Percentiles rank a stretch among this genome's conserved stretches.
Conservation (phyloP, 2,113 vertebrate species). For the Gorsachius goisagi region DNA sequence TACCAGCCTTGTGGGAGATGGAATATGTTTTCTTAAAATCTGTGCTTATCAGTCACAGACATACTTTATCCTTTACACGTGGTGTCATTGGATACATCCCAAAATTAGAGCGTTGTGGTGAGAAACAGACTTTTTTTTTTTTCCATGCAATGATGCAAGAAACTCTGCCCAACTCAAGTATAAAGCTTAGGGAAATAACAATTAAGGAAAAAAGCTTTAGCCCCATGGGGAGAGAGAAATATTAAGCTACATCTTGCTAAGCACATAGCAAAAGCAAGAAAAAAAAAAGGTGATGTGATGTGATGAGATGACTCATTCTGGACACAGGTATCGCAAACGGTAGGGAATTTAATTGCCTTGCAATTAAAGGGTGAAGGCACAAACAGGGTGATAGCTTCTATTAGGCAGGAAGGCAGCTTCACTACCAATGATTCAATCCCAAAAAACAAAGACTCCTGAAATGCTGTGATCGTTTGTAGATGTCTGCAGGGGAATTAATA, state of each 20-base stretch:
- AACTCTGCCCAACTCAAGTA: not conserved
- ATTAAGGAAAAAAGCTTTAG: not conserved
- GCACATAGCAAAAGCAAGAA: not conserved
- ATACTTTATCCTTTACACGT: not conserved
- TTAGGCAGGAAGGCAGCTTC: not conserved
- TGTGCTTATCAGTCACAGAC: conserved; percentile 3
- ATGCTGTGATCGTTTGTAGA: not conserved
- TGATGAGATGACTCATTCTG: not conserved
- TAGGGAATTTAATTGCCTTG: conserved; percentile 35
- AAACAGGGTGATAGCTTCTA: not conserved
- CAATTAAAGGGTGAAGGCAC: not conserved
- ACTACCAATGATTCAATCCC: not conserved
- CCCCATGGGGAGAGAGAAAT: not conserved
- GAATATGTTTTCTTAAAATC: conserved; percentile 14
- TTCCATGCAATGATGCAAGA: not conserved
- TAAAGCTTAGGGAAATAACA: not conserved
- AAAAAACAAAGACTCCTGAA: not conserved
- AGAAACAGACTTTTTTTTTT: not conserved
- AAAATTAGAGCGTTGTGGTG: not conserved
- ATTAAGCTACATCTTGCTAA: not conserved
- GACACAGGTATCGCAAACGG: not conserved
- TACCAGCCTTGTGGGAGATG: not conserved
- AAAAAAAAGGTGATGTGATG: not conserved
- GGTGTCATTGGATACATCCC: not conserved
- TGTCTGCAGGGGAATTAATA: not conserved